A percentile compares a stretch with the other conserved stretches of the same genome.
Conservation (phyloP, 1,140 invertebrate species). For the Steinernema khuongi region DNA sequence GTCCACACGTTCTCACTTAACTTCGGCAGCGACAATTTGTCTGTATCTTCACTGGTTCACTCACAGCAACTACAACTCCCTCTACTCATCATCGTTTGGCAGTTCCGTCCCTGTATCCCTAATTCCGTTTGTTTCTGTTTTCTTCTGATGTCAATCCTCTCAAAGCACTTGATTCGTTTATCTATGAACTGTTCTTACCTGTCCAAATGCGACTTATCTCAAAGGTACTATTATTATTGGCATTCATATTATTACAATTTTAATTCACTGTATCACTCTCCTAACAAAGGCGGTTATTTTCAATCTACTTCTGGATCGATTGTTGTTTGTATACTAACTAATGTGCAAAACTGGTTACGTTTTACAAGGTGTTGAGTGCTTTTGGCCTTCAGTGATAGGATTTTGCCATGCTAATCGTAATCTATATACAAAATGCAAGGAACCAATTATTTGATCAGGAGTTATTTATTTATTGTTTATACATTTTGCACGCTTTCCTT, state of each 20-base stretch:
- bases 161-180: background rate
- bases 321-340: background rate
- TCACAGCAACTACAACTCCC: background rate
- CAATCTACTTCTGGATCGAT: conserved; percentile 1
- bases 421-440: conserved; percentile 12
- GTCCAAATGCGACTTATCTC: background rate
- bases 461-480: background rate
- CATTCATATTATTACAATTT: background rate
- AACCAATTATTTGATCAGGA: too few relatives aligned
- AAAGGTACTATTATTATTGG: background rate
- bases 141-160: background rate
- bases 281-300: background rate
- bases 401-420: conserved; percentile 5
- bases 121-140: background rate
- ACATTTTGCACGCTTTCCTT: background rate
- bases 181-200: background rate
- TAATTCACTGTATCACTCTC: background rate
- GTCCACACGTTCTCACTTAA: background rate
- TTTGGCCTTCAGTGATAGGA: background rate
- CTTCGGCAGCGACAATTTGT: background rate
- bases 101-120: background rate
- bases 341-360: background rate
- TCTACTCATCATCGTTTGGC: background rate
- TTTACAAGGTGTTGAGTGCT: background rate
- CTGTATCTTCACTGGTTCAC: conserved; percentile 9